Evolutionary conservation across 2,888 invertebrate species (phyloP).

Genomic region (Schizotus pectinicornis): DNA sequence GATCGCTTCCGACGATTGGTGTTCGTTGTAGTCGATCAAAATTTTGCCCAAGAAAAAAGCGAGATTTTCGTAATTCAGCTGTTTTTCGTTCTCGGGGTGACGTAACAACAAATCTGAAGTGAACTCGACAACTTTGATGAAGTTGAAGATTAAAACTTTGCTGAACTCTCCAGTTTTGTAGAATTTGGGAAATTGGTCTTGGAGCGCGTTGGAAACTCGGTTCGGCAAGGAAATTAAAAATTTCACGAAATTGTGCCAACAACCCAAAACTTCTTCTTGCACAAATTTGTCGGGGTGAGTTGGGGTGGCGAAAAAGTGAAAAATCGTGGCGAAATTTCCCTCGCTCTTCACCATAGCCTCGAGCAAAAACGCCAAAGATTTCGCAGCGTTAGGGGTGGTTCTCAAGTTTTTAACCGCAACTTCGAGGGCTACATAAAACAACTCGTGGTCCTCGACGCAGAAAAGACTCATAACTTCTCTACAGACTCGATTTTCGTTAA

Average conservation of each 20-base stretch:
- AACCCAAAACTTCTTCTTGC: slow-evolving; percentile 19
- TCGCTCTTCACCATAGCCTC: slow-evolving; percentile 64
- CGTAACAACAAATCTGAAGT: slow-evolving; percentile 57
- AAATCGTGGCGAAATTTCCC: slow-evolving; percentile 61
- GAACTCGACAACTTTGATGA: slow-evolving; percentile 68
- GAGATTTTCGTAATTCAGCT: slow-evolving; percentile 41
- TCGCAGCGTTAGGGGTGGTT: slow-evolving; percentile 36
- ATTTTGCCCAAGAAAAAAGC: slow-evolving; percentile 65
- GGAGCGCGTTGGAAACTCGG: slow-evolving; percentile 71
- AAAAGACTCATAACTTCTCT: slow-evolving; percentile 60
- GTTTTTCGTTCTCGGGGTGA: slow-evolving; percentile 49
- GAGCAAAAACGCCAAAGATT: slow-evolving; percentile 58
- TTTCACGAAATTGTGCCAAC: slow-evolving; percentile 63
- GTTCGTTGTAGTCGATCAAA: slow-evolving; percentile 63
- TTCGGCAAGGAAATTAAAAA: slow-evolving; percentile 71
- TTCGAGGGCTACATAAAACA: slow-evolving; percentile 61
- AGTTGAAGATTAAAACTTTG: slow-evolving; percentile 65
- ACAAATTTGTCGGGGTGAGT: slow-evolving; percentile 55
- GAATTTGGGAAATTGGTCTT: slow-evolving; percentile 63
- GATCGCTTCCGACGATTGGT: slow-evolving; percentile 59
- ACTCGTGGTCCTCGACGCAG: slow-evolving; percentile 61
- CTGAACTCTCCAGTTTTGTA: slow-evolving; percentile 67
- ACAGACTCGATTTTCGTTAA: slow-evolving; percentile 54
- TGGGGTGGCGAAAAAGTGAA: slow-evolving; percentile 30
- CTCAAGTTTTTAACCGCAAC: slow-evolving; percentile 61